phyloP scores from a whole-genome alignment of 1,140 invertebrate species.

The Popillia japonica region DNA sequence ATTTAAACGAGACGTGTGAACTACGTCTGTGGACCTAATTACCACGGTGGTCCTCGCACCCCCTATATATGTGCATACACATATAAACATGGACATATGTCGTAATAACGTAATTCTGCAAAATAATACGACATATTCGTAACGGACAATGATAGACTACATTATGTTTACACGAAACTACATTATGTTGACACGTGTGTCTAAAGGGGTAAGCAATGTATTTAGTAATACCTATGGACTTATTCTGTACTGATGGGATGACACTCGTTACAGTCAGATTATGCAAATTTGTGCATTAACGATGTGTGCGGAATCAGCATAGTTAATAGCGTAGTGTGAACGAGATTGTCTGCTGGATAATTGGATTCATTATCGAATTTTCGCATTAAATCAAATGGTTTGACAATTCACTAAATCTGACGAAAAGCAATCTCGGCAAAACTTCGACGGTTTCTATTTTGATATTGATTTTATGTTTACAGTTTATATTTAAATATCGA shows the following conservation, averaged over 20 bases:
- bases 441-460: background rate
- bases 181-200: too few species aligned
- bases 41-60: too few species aligned
- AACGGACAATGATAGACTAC: too few species aligned
- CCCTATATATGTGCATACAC: too few species aligned
- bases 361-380: slow-evolving; percentile 1
- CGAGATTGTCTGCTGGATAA: background rate
- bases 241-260: background rate
- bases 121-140: too few species aligned
- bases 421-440: background rate
- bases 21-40: too few species aligned
- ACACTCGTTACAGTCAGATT: background rate
- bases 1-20: too few species aligned
- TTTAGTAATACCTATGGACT: too few species aligned
- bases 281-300: background rate
- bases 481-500: background rate
- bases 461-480: background rate
- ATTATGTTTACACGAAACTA: too few species aligned
- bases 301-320: background rate
- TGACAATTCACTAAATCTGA: background rate
- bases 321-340: background rate
- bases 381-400: background rate
- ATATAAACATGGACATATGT: too few species aligned
- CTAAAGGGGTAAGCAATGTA: too few species aligned
- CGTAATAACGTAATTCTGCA: too few species aligned